Base-by-base conservation (phyloP, 2,113 vertebrate species). In the Garra rufa region DNA sequence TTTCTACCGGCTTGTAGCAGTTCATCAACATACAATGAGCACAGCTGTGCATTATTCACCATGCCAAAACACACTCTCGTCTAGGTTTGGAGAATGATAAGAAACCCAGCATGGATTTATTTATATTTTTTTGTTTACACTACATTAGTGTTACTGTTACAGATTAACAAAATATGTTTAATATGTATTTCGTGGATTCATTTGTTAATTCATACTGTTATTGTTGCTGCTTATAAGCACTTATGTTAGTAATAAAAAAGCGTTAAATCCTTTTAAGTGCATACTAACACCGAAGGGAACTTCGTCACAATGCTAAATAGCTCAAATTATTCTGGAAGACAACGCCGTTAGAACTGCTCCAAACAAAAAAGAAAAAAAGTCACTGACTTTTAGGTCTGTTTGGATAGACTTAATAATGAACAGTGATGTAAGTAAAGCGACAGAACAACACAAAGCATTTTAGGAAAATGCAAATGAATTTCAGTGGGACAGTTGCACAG, bases 31-130 rank as follows among this genome's bases (percentile, higher is more conserved):
- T 55, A 38, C 10, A 55, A 43, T 77, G 11, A 63, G 24, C 38
- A 78, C 55, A 78, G 55, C 76, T 78, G 52, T 57, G 76, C 19
- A 43, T 78, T 44, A 44, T 43, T 17, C 76, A 44, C 76, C 34
- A 61, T 61, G 76, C 38, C n/a, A 26, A 43, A n/a, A 41, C 55
- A 61, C 52, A 38, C 9, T 78, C 8, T 10, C 21, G 41, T 78
- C 15, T 78, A 24, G n/a, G 55, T 61, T 44, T 78, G n/a, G 76
- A 78, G 38, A 30, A 15, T 10, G 13, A 28, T 14, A 48, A n/a
- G 71, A 59, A 24, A 43, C 21, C 10, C 75, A 59, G 21, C 52
- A 59, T 14, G 34, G 19, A 2, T 61, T 78, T 78, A 61, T 43
- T 26, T n/a, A 21, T 43, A 5, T 2, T 59, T n/a, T 76, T 61